Base-by-base conservation (phyloP, 2,797 vertebrate species). In the Ciconia nigra region DNA sequence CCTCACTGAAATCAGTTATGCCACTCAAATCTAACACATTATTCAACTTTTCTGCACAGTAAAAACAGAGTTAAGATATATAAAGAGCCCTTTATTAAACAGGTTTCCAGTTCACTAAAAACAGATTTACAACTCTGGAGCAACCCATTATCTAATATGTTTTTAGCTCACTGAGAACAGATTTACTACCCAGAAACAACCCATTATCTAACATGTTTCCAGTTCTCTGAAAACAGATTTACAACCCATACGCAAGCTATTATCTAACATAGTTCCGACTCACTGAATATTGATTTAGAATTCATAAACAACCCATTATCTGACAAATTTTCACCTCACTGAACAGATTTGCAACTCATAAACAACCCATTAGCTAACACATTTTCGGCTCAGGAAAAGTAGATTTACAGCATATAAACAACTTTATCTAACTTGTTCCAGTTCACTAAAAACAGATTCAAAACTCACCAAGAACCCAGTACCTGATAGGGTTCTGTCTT, bases 301-400 rank as follows among this genome's bases (percentile, higher is more conserved):
- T 98, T 98, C 98, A 98, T 98, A 98, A 98, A 98, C 98, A 98
- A 98, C 97, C 97, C 97, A 98, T 98, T 98, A 98, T 98, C 98
- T 97, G 97, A 96, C 96, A 97, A 94, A 97, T 97, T 98, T 98
- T 97, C 97, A 98, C 95, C 97, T 98, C 97, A 95, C 97, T 96
- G 97, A 98, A 97, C 90, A 98, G 96, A 98, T 98, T 97, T 98
- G 96, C 74, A 97, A 96, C 94, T 97, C 92, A 97, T 95, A 97
- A 98, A 96, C 93, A 98, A 97, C 96, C 80, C 96, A 97, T 97
- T 98, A 97, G 94, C 97, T 94, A 95, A 90, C 95, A 91, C 95
- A 92, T 97, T 98, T 97, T 96, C 71, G 2, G 82, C 88, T 97
- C 89, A 71, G 81, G 89, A 92, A 98, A 96, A 94, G 97, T 96